Conservation (phyloP, 2,888 invertebrate genomes). For the Syrista parreyssii region DNA sequence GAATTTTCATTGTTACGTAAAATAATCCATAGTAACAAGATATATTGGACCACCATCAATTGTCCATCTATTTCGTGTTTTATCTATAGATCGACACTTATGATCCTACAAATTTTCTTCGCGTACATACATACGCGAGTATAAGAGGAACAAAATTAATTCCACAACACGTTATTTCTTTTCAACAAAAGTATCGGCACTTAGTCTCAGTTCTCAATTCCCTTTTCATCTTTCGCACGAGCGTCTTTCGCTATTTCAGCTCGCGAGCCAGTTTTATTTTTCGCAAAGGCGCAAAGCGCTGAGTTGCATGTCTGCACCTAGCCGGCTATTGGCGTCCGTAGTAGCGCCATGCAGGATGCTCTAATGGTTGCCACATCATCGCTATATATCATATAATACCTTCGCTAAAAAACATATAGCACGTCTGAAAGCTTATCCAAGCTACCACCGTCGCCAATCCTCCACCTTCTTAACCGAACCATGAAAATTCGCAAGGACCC, state of each 20-base stretch:
- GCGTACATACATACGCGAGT: not conserved
- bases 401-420: not conserved
- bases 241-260: not conserved
- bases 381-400: conserved; percentile 8
- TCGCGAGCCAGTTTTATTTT: not conserved
- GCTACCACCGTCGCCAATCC: not conserved
- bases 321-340: conserved; percentile 3
- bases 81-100: not conserved
- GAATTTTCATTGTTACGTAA: not conserved
- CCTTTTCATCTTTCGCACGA: not conserved
- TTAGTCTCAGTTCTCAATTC: not conserved
- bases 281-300: conserved; percentile 15
- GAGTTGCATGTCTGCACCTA: conserved; percentile 16
- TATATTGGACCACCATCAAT: not conserved
- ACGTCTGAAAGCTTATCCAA: not conserved
- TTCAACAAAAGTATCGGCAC: not conserved
- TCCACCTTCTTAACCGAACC: not conserved
- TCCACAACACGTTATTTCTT: not conserved
- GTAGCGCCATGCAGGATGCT: conserved; percentile 6
- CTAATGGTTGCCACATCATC: conserved; percentile 19
- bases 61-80: not conserved
- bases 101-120: not conserved
- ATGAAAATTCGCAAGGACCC: not conserved
- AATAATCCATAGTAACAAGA: too few species aligned
- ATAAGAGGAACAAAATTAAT: not conserved